These are phyloP conservation scores for Papilio polytes DNA, from an alignment of 1,140 invertebrate genomes.

Conservation along the genomic window DNA sequence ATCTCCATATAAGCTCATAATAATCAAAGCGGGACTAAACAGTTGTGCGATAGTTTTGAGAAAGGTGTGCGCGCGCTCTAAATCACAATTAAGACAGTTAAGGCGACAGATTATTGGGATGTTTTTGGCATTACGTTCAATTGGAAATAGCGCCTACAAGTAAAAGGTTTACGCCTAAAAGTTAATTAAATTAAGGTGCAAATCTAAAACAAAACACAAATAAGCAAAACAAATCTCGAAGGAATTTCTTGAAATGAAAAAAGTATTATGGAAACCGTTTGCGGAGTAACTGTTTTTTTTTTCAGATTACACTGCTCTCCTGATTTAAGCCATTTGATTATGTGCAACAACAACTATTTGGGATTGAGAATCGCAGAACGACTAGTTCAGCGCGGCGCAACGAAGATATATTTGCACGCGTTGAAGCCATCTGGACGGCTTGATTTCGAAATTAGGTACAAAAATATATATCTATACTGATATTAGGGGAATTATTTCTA, in stretches of 20 bases:
- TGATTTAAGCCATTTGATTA: slow-evolving; percentile 40
- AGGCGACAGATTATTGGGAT: no score
- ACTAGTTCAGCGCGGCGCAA: slow-evolving; percentile 50
- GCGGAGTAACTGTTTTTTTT: neutral
- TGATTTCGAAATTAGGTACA: slow-evolving; percentile 40
- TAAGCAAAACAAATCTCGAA: no score
- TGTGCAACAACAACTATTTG: slow-evolving; percentile 46
- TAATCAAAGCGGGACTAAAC: no score
- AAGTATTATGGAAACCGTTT: no score
- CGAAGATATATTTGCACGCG: slow-evolving; percentile 45
- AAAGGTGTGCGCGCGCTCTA: no score
- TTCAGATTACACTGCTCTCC: slow-evolving; percentile 48
- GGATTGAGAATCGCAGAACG: slow-evolving; percentile 49
- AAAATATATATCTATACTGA: neutral
- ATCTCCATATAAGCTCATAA: no score
- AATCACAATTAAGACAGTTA: no score
- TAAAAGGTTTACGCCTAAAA: no score
- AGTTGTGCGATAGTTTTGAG: no score
- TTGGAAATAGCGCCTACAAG: neutral
- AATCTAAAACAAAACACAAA: no score
- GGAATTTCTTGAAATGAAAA: slow-evolving; percentile 31
- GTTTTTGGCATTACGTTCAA: no score
- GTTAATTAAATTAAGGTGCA: neutral
- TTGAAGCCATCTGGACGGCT: slow-evolving; percentile 27
- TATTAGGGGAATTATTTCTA: no score